phyloP scores from a whole-genome alignment of 30 jellyfish, hydroid and myxozoan genomes.

The Sanderia malayensis region DNA sequence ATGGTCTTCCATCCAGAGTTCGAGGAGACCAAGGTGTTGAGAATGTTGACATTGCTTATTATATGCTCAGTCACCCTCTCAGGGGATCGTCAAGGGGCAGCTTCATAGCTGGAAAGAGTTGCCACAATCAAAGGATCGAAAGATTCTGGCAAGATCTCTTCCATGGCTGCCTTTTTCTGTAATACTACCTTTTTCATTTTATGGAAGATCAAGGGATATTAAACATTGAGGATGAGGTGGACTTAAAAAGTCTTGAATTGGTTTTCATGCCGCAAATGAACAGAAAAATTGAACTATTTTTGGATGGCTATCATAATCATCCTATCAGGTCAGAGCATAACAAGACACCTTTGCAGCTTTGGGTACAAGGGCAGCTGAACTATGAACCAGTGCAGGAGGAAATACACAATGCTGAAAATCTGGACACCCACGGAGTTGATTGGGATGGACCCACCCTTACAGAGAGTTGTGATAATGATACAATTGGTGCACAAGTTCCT shows the following conservation, averaged over 20 bases:
- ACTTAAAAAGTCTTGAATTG: conserved; percentile 2
- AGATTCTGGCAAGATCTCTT: conserved; percentile 31
- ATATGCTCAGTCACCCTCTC: conserved; percentile 34
- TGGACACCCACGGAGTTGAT: conserved; percentile 25
- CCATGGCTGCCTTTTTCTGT: conserved; percentile 21
- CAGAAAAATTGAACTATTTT: conserved; percentile 11
- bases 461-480: background rate
- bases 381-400: conserved; percentile 8
- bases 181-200: conserved; percentile 13
- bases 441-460: conserved; percentile 36
- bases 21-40: too few relatives aligned
- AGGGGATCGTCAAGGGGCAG: conserved; percentile 54
- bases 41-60: conserved; percentile 40
- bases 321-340: conserved; percentile 26
- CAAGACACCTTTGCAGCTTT: conserved; percentile 33
- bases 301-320: conserved; percentile 30
- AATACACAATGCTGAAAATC: background rate
- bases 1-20: conserved; percentile 29
- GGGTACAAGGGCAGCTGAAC: conserved; percentile 29
- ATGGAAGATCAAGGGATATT: conserved; percentile 20
- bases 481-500: conserved; percentile 7
- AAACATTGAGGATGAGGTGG: conserved; percentile 5
- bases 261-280: conserved; percentile 25
- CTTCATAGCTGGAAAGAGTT: conserved; percentile 46
- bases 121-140: conserved; percentile 49